Base-by-base conservation (phyloP, 2,888 invertebrate genomes). In the Conchocele bisecta region DNA sequence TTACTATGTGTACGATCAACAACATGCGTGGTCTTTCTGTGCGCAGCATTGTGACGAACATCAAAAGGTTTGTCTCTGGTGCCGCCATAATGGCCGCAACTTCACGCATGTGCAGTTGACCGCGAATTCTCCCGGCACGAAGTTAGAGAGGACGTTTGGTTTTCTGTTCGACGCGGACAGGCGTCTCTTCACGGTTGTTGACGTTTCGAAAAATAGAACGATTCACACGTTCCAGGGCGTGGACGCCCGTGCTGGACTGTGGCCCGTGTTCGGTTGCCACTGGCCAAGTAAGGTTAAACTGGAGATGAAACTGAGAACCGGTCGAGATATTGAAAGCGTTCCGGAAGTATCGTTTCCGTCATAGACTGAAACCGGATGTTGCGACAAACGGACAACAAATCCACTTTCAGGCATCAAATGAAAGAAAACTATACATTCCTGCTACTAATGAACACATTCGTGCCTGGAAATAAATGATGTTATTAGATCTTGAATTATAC, bases 201-300 rank as follows among this genome's bases (percentile, higher is more conserved):
- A 82, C 42, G 66, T 71, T n/a, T 56, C 65, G 1, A 42, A 67
- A 24, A 58, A 79, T 20, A 65, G 69, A 26, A 69, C 60, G 31
- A 29, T 82, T 15, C 68, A 64, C 46, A 77, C 77, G 13, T 82
- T 82, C 42, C 53, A 63, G 15, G 41, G 56, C 31, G 59, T 82
- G 1, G 77, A 75, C 24, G 63, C 57, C 6, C 63, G 69, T 5
- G 65, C 58, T 5, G 79, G 79, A 7, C 57, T 82, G 5, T 82
- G 82, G 82, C 82, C 80, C 0, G 82, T 82, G 37, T 77, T 82
- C 35, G 82, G 80, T 0, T 81, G 80, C 44, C 82, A 82, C 29
- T 80, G 80, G 80, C 82, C 82, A 3, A 82, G 82, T 33, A 82
- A 82, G 41, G 74, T 82, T 13, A 77, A 75, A 20, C 68, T 81